These are phyloP conservation scores for Pediacus dermestoides DNA, from an alignment of 2,888 invertebrate species.

Conservation along the genomic window DNA sequence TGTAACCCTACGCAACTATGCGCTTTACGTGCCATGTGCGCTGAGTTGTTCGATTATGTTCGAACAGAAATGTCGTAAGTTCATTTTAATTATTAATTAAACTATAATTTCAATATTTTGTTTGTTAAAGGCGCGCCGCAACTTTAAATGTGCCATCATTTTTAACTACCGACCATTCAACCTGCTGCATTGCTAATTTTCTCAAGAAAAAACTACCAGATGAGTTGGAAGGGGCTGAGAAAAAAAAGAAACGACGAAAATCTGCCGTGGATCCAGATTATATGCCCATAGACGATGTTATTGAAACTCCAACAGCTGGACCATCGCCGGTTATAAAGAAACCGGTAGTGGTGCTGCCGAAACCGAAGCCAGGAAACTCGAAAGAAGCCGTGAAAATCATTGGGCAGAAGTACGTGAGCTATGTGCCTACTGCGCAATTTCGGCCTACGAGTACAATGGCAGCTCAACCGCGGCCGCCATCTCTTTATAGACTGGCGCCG, in stretches of 20 bases:
- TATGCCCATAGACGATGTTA: slow-evolving; percentile 23
- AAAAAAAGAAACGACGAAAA: slow-evolving; percentile 27
- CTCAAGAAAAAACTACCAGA: slow-evolving; percentile 29
- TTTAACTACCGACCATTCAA: slow-evolving; percentile 36
- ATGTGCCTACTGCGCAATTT: too few relatives aligned
- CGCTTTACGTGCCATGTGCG: slow-evolving; percentile 64
- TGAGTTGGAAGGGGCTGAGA: slow-evolving; percentile 17
- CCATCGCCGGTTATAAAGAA: too few relatives aligned
- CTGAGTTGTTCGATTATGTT: slow-evolving; percentile 68
- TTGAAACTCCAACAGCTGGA: background rate
- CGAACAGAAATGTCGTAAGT: slow-evolving; percentile 58
- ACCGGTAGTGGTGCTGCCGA: too few relatives aligned
- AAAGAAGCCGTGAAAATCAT: background rate
- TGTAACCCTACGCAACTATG: slow-evolving; percentile 66
- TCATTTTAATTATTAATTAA: background rate
- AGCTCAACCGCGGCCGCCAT: too few relatives aligned
- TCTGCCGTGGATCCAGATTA: slow-evolving; percentile 35
- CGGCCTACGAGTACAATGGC: too few relatives aligned
- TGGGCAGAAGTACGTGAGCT: slow-evolving; percentile 12
- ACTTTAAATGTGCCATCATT: slow-evolving; percentile 41
- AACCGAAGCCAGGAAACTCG: too few relatives aligned
- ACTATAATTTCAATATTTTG: background rate
- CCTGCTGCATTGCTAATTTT: slow-evolving; percentile 46
- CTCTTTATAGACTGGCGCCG: too few relatives aligned
- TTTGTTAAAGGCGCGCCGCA: slow-evolving; percentile 49